These are phyloP conservation scores for Arizona elegans DNA, from an alignment of 2,113 vertebrate species.

Conservation along the genomic window DNA sequence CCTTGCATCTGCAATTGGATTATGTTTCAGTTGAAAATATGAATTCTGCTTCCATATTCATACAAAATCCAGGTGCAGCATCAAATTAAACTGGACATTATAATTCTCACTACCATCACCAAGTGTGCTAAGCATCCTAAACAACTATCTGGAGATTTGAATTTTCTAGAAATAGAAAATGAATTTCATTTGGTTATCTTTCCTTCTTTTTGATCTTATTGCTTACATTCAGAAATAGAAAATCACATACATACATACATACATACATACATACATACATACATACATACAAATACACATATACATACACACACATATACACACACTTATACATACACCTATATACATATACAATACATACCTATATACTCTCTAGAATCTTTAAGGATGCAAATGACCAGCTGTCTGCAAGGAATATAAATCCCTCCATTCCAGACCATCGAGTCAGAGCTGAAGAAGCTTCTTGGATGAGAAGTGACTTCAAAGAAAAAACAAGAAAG, in stretches of 20 bases:
- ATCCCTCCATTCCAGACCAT: no score
- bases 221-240: background rate
- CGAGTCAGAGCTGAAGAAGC: no score
- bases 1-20: background rate
- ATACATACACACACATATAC: no score
- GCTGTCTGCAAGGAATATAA: no score
- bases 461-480: no score
- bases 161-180: conserved; percentile 36
- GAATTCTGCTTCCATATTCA: background rate
- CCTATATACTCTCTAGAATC: no score
- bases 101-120: background rate
- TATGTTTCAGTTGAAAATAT: background rate
- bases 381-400: no score
- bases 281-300: no score
- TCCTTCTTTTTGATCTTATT: background rate
- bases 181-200: conserved; percentile 24
- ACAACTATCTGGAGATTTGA: conserved; percentile 22
- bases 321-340: no score
- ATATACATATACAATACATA: no score
- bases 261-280: background rate
- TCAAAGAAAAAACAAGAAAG: no score
- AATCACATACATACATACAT: background rate
- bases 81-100: background rate
- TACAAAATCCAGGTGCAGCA: background rate
- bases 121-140: background rate